Conservation (phyloP, 2,113 vertebrate species). For the Vimba vimba region DNA sequence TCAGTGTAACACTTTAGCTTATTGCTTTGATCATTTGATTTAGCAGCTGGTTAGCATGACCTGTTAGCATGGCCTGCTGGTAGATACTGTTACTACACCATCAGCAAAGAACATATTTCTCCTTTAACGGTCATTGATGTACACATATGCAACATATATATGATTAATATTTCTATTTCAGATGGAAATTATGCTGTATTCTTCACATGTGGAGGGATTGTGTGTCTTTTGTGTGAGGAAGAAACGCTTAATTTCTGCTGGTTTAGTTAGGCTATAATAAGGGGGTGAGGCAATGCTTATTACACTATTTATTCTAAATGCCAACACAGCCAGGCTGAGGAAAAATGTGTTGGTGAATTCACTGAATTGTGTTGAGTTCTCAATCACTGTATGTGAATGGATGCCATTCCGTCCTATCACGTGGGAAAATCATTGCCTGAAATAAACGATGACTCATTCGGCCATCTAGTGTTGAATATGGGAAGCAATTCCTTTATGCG, state of each 20-base stretch:
- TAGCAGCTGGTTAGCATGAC: background rate
- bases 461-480: conserved; percentile 29
- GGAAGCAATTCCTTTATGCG: background rate
- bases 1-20: background rate
- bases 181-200: background rate
- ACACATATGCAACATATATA: no score
- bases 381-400: background rate
- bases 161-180: no score
- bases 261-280: no score
- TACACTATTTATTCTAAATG: background rate
- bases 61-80: background rate
- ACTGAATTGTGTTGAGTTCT: background rate
- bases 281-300: background rate
- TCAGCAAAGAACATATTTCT: background rate
- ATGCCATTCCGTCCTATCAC: conserved; percentile 5
- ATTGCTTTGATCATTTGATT: background rate
- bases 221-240: background rate
- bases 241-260: conserved; percentile 5
- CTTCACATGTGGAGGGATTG: background rate
- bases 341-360: conserved; percentile 25
- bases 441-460: background rate
- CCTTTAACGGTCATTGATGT: no score
- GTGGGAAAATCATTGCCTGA: background rate
- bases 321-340: conserved; percentile 18
- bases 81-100: background rate